Evolutionary conservation across 1,140 invertebrate genomes (phyloP), one percentile per base, ranked within the genome.

Genomic region (Drosophila funebris): DNA sequence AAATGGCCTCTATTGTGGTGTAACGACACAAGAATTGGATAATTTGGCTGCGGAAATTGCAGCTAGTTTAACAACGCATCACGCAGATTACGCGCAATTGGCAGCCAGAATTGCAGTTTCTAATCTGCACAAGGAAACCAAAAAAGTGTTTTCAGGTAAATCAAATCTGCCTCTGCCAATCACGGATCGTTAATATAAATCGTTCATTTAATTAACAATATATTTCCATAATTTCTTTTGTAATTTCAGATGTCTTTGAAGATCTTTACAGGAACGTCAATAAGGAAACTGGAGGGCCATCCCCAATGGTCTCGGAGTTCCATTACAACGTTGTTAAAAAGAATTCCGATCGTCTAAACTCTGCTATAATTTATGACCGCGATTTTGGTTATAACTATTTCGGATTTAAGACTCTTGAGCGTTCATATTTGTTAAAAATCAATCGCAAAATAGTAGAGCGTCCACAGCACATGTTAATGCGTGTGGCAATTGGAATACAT

Each of bases 371-470:
- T 50, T 99, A 99, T 92, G 97, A 99, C 87, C 94, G 99, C 76
- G 99, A 99, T 93, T 99, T 98, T 90, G 96, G 94, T 60, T 99
- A 99, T 92, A 99, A 98, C 91, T 99, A 99, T 91, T 99, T 99
- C 94, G 99, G 98, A 33, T 99, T 99, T 84, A 99, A 99, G 94
- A 99, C 99, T 3, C 92, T 99, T 46, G 99, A 99, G 90, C 93
- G 97, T 67, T 99, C 98, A 1, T 99, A 99, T 91, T 93, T 99
- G 50, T 92, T 99, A 16, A 98, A 97, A 92, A 97, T 99, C 54
- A 94, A 98, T 92, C 96, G 96, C 0, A 98, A 98, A 94, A 96
- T 99, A 46, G 98, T 95, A 4, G 99, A 99, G 92, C 93, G 99
- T 39, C 99, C 99, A 0, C 99, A 99, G 88, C 98, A 99, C 69